Conservation (phyloP, 1,140 invertebrate species). For the Ceratina calcarata region DNA sequence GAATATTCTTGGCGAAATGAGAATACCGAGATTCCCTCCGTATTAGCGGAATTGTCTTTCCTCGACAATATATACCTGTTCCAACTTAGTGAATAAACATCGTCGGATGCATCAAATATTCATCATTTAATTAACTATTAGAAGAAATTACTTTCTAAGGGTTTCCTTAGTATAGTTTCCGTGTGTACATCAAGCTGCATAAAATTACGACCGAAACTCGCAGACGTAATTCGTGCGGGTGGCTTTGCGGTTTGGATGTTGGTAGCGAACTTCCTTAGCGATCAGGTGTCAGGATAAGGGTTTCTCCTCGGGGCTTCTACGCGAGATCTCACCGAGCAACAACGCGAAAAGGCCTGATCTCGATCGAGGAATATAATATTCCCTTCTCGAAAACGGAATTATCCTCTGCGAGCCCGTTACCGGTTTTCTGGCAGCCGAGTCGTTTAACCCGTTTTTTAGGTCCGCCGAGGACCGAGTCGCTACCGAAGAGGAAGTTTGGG, state of each 20-base stretch:
- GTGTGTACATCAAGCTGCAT: not conserved
- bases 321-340: not conserved
- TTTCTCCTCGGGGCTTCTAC: conserved; percentile 16
- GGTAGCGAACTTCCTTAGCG: conserved; percentile 35
- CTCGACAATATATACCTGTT: no score
- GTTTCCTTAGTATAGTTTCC: no score
- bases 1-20: not conserved
- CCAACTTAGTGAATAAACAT: no score
- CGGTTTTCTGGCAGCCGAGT: not conserved
- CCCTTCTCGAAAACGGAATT: not conserved
- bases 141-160: no score
- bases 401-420: no score
- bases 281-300: conserved; percentile 41
- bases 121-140: no score
- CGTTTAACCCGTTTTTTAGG: not conserved
- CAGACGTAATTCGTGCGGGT: not conserved
- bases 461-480: not conserved
- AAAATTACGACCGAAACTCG: conserved; percentile 34
- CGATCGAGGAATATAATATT: conserved; percentile 25
- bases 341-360: conserved; percentile 17
- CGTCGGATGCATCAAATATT: no score
- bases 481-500: not conserved
- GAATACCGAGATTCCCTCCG: no score
- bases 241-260: conserved; percentile 15
- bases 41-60: no score